These are phyloP conservation scores for Drosophila nr. perissopoda DNA, from an alignment of 2,888 invertebrate genomes.

Conservation along the genomic window DNA sequence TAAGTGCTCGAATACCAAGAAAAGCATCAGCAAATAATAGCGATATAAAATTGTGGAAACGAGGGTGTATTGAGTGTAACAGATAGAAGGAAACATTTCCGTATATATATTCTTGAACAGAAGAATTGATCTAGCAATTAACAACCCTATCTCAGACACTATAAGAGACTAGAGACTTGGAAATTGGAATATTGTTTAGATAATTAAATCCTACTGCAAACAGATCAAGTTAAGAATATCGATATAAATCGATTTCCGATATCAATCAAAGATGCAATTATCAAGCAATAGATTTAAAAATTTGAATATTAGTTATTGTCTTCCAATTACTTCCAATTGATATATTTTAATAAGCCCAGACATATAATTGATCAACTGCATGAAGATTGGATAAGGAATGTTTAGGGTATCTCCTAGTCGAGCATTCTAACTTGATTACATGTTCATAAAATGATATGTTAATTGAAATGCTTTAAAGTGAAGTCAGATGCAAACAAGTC, in stretches of 20 bases:
- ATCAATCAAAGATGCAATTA: background rate
- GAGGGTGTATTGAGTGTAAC: background rate
- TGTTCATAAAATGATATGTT: background rate
- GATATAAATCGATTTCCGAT: background rate
- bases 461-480: background rate
- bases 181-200: background rate
- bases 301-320: too few species aligned
- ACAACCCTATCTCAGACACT: background rate
- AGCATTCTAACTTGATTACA: background rate
- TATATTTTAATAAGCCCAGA: too few species aligned
- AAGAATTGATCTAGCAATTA: background rate
- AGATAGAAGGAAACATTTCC: background rate
- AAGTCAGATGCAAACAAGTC: background rate
- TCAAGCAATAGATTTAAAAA: too few species aligned
- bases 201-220: background rate
- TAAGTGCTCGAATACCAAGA: background rate
- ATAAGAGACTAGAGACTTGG: background rate
- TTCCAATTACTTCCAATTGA: too few species aligned
- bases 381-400: background rate
- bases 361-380: too few species aligned
- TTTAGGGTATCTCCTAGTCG: background rate
- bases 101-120: background rate
- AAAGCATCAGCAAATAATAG: background rate
- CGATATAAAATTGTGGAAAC: too few species aligned
- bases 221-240: too few species aligned